Base-by-base conservation (phyloP, 1,140 invertebrate genomes). In the Lordiphosa stackelbergi region DNA sequence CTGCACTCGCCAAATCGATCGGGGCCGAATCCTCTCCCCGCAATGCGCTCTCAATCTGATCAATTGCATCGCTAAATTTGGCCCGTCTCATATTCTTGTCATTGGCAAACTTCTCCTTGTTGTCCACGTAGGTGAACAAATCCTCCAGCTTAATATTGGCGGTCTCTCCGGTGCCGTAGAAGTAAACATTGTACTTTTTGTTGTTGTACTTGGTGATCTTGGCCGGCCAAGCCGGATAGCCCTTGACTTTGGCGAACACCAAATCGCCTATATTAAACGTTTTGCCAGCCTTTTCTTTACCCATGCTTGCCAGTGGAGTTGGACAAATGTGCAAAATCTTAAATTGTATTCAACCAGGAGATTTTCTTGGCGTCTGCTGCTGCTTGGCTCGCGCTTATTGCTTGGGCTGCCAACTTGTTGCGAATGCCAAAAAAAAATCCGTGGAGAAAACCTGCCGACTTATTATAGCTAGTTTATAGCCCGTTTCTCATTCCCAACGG, bases 161-260 rank as follows among this genome's bases (percentile, higher is more conserved):
- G 93, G 93, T 96, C 91, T 98, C 96, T 72, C 94, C 93, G 10
- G 96, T 98, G 5, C 96, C 97, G 90, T 96, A 98, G 88, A 98
- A 98, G 87, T 94, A 94, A 56, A 98, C 95, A 88, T 93, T 94
- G 88, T 95, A 98, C 88, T 94, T 95, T 79, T 93, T 93, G 72
- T 95, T 92, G 85, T 93, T 93, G 63, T 91, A 90, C 70, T 90
- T 92, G 85, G 94, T 92, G 69, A 97, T 92, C 88, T 93, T 92
- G 4, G 96, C 96, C 64, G 96, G 97, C 97, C 97, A 98, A 73
- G 95, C 93, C 65, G 96, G 96, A 89, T 97, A 98, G 68, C 97
- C 97, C 89, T 96, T 95, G 47, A 98, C 95, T 92, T 98, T 98
- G 19, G 96, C 96, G 88, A 98, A 98, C 53, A 97, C 95, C 87